Evolutionary conservation across 1,140 invertebrate genomes (phyloP), one percentile per base, ranked within the genome.

Genomic region (Campoletis sonorensis): DNA sequence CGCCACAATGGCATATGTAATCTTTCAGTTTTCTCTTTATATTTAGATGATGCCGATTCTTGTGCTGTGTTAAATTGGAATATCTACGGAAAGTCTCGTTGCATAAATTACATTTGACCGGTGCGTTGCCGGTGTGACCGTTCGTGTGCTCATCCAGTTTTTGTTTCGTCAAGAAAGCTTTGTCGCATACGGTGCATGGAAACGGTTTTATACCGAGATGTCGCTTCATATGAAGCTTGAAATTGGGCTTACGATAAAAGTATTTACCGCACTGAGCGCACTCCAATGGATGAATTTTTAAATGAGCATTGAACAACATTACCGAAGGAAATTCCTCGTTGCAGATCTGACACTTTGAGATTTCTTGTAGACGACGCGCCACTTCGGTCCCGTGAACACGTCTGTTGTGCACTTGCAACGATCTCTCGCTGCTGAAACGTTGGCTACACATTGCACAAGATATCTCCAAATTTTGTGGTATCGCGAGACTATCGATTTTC

Each of bases 51-150:
- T 94, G 94, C 10, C 93, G 91, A 85, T 95, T 96, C 83, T 95
- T 95, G 89, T 98, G 97, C 86, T 97, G 96, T 16, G 96, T 96
- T 85, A 98, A 93, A 89, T 97, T 97, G 77, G 96, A 97, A 89
- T 97, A 95, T 18, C 97, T 93, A 27, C 95, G 94, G 90, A 98
- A 98, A n/a, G 94, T 95, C 87, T 96, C 95, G 84, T 95, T 95
- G 88, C 97, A 98, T 82, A 96, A 92, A 33, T 94, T 94, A 89
- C 97, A 98, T 86, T 96, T 96, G 1, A 97, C 94, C 0, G 96
- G 96, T 33, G 96, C 95, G 80, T 95, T 95, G 0, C 96, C 96
- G 0, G 96, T 96, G 87, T 98, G 97, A 40, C 95, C 94, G 72
- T 96, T 95, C 85, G 95, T 95, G 86, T 98, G 97, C 68, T 97